Conservation (phyloP, 2,113 vertebrate genomes). For the Asarcornis scutulata region DNA sequence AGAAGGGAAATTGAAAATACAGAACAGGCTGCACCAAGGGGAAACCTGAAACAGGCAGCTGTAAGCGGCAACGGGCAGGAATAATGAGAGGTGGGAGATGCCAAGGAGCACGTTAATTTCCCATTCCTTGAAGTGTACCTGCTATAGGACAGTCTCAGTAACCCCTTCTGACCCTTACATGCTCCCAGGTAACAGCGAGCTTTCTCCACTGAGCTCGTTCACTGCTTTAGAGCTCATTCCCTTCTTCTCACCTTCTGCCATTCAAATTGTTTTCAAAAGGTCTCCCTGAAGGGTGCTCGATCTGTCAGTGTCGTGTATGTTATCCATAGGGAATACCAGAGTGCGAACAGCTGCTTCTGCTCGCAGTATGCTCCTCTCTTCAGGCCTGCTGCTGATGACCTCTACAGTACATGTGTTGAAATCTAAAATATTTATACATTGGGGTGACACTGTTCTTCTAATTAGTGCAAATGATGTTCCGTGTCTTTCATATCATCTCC, state of each 20-base stretch:
- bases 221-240: not conserved
- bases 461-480: conserved; percentile 58
- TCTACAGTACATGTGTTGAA: conserved; percentile 27
- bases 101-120: not conserved
- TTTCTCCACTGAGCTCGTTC: not conserved
- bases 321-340: not conserved
- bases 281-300: not conserved
- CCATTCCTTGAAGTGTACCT: not conserved
- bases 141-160: not conserved
- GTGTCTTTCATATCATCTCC: conserved; percentile 4
- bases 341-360: conserved; percentile 21
- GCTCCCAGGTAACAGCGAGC: not conserved
- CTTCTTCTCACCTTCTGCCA: not conserved
- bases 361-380: accelerated
- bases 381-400: conserved; percentile 48
- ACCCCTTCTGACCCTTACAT: not conserved
- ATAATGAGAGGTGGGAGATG: not conserved
- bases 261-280: not conserved
- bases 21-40: not conserved
- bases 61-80: not conserved
- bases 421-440: conserved; percentile 44
- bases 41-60: not conserved
- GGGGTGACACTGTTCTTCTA: conserved; percentile 39
- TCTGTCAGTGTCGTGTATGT: not conserved
- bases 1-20: not conserved